Base-by-base conservation (phyloP, 2,888 invertebrate species). In the Ametastegia equiseti region DNA sequence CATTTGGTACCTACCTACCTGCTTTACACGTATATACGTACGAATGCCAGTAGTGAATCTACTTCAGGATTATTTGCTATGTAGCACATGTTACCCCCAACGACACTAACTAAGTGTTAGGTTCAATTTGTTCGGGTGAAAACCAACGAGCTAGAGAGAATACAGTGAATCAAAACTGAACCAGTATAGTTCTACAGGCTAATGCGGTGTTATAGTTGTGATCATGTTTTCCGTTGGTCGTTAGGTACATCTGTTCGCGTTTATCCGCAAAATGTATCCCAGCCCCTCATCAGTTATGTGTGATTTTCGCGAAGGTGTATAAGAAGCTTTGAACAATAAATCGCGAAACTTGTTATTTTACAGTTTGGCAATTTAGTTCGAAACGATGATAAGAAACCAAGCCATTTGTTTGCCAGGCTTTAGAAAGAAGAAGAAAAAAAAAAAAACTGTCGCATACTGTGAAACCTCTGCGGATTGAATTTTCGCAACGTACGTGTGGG, bases 211-310 rank as follows among this genome's bases (percentile, higher is more conserved):
- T 54, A 36, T n/a, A n/a, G n/a, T n/a, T n/a, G n/a, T n/a, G 54
- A 23, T 33, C 54, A 54, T 75, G 54, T 75, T 75, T 75, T 75
- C 75, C 23, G 75, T 15, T 1, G 54, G 75, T 75, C 75, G 50
- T 75, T 75, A 54, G 23, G 50, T 54, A 75, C 54, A 75, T 75
- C 54, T 75, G 75, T 71, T 11, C 23, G 50, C 13, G 36, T 54
- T 36, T 54, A 15, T 54, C 19, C 33, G 36, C 11, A 75, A 75
- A 54, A 75, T 50, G n/a, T n/a, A 54, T 54, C 19, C 7, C 15
- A 50, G 9, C 71, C 15, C 42, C 23, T 27, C 19, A 23, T 71
- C 47, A 47, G 27, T 71, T 47, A 71, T 15, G 27, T 39, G 11
- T 39, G 36, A n/a, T 7, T 39, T 3, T n/a, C 39, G 23, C 23